Conservation (phyloP, 2,113 vertebrate species). For the Atractosteus spatula region DNA sequence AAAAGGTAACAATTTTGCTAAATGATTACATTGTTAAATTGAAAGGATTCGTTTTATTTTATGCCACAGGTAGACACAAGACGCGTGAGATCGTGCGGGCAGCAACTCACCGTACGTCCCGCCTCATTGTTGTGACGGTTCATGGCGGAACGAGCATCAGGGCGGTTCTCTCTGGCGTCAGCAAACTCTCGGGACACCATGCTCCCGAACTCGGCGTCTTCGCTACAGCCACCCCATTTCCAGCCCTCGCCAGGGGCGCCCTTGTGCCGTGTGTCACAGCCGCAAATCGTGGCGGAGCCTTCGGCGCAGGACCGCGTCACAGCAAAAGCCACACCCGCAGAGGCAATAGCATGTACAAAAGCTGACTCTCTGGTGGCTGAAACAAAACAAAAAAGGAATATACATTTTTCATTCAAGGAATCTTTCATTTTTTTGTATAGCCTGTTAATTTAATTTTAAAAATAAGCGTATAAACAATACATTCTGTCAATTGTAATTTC, state of each 20-base stretch:
- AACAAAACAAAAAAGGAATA: conserved; percentile 19
- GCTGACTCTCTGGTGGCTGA: conserved; percentile 92
- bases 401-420: too few relatives aligned
- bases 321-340: conserved; percentile 88
- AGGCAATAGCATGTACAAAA: conserved; percentile 94
- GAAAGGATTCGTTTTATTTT: background rate
- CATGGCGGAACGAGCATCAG: conserved; percentile 93
- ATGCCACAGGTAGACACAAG: too few relatives aligned
- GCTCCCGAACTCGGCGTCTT: conserved; percentile 91
- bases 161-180: conserved; percentile 90
- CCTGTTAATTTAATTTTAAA: too few relatives aligned
- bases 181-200: conserved; percentile 97
- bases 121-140: conserved; percentile 98
- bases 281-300: conserved; percentile 86
- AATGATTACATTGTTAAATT: too few relatives aligned
- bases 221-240: conserved; percentile 98
- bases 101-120: conserved; percentile 79
- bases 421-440: too few relatives aligned
- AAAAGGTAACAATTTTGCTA: too few relatives aligned
- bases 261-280: conserved; percentile 88
- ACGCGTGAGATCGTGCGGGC: background rate
- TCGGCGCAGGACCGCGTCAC: conserved; percentile 91
- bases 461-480: too few relatives aligned
- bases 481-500: too few relatives aligned
- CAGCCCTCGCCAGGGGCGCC: conserved; percentile 88